These are phyloP conservation scores for Pristionchus mayeri DNA, from an alignment of 2,888 invertebrate genomes.

Conservation along the genomic window DNA sequence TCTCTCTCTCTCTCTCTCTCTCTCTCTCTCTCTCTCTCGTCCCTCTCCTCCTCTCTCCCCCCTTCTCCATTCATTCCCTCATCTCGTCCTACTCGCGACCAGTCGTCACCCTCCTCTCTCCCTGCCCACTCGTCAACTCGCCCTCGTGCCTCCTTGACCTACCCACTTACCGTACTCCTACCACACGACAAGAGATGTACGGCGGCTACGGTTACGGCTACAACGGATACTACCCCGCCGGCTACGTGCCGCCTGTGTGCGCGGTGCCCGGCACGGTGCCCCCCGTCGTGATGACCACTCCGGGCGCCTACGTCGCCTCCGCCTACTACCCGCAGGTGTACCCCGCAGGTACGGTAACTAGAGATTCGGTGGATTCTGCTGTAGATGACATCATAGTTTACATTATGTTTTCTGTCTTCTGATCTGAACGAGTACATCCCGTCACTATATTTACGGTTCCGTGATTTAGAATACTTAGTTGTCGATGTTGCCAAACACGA, in stretches of 20 bases:
- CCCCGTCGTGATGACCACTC: not conserved
- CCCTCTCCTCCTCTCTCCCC: not conserved
- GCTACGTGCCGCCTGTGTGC: not conserved
- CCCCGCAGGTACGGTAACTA: not conserved
- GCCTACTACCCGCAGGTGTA: constrained; percentile 13
- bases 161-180: not conserved
- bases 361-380: not conserved
- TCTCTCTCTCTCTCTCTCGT: not conserved
- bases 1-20: too few relatives aligned
- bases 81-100: not conserved
- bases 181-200: not conserved
- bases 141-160: not conserved
- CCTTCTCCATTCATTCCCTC: constrained; percentile 3
- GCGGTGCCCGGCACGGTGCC: constrained; percentile 1
- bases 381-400: too few relatives aligned
- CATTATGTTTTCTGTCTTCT: too few relatives aligned
- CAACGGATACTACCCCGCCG: not conserved
- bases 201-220: constrained; percentile 3
- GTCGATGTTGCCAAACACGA: too few relatives aligned
- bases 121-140: not conserved
- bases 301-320: not conserved
- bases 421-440: too few relatives aligned
- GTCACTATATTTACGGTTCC: too few relatives aligned
- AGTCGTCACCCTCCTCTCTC: constrained; percentile 16
- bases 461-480: too few relatives aligned